These are phyloP conservation scores for Euproctis similis DNA, from an alignment of 2,888 invertebrate genomes.

Conservation along the genomic window DNA sequence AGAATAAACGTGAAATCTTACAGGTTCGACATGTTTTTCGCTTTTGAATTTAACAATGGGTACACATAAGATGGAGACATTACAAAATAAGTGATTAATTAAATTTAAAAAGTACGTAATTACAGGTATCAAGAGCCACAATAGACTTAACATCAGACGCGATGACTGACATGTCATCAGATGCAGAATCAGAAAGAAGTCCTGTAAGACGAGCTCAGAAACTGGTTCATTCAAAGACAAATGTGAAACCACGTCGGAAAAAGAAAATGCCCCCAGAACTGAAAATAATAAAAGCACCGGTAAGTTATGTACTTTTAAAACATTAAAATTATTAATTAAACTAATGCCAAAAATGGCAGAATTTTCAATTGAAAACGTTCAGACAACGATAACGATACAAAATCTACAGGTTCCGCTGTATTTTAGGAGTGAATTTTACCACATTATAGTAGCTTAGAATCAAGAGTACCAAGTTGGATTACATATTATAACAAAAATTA, in stretches of 20 bases:
- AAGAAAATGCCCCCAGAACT: conserved; percentile 74
- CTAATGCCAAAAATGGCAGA: too few species aligned
- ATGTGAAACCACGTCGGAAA: conserved; percentile 57
- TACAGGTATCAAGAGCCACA: conserved; percentile 75
- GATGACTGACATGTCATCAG: conserved; percentile 79
- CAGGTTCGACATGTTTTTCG: conserved; percentile 46
- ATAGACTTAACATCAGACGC: conserved; percentile 80
- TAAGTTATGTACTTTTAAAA: conserved; percentile 24
- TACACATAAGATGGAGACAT: too few species aligned
- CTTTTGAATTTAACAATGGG: too few species aligned
- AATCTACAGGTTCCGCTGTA: too few species aligned
- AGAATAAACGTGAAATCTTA: conserved; percentile 72
- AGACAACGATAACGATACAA: too few species aligned
- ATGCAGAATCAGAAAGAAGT: conserved; percentile 75
- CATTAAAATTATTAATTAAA: too few species aligned
- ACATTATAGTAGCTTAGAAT: not conserved
- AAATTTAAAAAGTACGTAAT: too few species aligned
- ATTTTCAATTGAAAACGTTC: too few species aligned
- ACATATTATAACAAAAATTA: not conserved
- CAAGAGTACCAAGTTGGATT: not conserved
- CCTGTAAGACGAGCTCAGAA: conserved; percentile 62
- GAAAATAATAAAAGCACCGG: conserved; percentile 64
- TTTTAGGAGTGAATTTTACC: not conserved
- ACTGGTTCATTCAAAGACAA: conserved; percentile 48
- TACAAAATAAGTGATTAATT: too few species aligned